Percentiles rank a stretch among this genome's conserved stretches.
These are phyloP conservation scores for Thripadectes ignobilis DNA, from an alignment of 2,797 vertebrate genomes.

Conservation along the genomic window DNA sequence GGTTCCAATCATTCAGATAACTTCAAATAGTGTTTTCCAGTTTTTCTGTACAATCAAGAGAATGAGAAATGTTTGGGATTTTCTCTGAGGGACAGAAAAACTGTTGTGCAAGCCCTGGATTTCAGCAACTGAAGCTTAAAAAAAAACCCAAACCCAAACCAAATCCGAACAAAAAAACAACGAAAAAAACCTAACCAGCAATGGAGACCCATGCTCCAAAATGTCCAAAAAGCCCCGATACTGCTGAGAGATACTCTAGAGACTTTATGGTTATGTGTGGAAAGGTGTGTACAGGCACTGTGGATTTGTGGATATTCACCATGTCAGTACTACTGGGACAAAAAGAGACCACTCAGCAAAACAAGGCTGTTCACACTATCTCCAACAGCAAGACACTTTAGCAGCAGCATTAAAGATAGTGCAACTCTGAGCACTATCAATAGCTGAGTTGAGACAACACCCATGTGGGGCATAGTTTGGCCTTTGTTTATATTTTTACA, in stretches of 20 bases:
- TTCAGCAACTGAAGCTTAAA: background rate
- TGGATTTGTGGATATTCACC: background rate
- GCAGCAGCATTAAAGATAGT: background rate
- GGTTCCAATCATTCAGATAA: background rate
- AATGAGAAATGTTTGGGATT: background rate
- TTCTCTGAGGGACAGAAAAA: background rate
- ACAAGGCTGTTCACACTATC: background rate
- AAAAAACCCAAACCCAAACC: background rate
- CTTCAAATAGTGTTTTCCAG: background rate
- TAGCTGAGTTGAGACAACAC: background rate
- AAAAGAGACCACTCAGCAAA: background rate
- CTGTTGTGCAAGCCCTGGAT: background rate
- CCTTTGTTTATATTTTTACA: background rate
- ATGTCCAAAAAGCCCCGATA: background rate
- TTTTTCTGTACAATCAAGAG: background rate
- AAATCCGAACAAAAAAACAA: background rate
- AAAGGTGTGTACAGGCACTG: background rate
- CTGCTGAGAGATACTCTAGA: background rate
- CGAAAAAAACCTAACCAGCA: background rate
- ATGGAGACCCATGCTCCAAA: background rate
- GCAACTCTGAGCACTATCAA: background rate
- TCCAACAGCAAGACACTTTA: background rate
- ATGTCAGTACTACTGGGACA: background rate
- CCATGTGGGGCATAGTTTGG: background rate
- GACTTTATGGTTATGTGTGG: background rate